A percentile compares a stretch with the other conserved stretches of the same genome.
These are phyloP conservation scores for Meloe dianella DNA, from an alignment of 2,888 invertebrate genomes.

Conservation along the genomic window DNA sequence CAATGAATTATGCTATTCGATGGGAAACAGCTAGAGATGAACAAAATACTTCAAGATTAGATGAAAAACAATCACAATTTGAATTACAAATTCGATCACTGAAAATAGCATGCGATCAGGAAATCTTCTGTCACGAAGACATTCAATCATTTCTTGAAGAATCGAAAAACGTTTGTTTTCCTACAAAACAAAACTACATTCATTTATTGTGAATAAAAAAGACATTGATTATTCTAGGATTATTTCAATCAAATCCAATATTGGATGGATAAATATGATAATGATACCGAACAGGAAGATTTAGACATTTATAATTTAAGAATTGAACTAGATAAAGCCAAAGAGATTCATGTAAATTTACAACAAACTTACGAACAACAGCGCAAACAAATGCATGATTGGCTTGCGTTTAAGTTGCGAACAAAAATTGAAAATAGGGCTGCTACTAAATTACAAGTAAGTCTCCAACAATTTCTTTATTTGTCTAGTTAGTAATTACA, in stretches of 20 bases:
- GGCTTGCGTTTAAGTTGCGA: conserved; percentile 10
- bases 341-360: not conserved
- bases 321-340: conserved; percentile 3
- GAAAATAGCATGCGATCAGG: not conserved
- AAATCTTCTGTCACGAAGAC: conserved; percentile 4
- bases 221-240: conserved; percentile 1
- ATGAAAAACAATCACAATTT: not conserved
- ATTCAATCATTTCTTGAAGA: not conserved
- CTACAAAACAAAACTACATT: not conserved
- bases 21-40: conserved; percentile 17
- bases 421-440: conserved; percentile 34
- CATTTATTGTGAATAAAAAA: not conserved
- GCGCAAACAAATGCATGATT: not conserved
- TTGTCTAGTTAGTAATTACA: not conserved
- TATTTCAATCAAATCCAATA: conserved; percentile 15
- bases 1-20: conserved; percentile 6
- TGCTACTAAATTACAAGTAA: conserved; percentile 47
- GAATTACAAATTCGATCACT: conserved; percentile 3
- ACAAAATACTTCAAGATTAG: conserved; percentile 7
- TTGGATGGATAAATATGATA: conserved; percentile 18
- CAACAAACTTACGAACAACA: not conserved
- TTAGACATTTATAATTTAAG: conserved; percentile 9
- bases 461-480: not conserved
- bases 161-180: conserved; percentile 9
- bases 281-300: conserved; percentile 11